Base-by-base conservation (phyloP, 2,113 vertebrate genomes). In the Chaetops frenatus region DNA sequence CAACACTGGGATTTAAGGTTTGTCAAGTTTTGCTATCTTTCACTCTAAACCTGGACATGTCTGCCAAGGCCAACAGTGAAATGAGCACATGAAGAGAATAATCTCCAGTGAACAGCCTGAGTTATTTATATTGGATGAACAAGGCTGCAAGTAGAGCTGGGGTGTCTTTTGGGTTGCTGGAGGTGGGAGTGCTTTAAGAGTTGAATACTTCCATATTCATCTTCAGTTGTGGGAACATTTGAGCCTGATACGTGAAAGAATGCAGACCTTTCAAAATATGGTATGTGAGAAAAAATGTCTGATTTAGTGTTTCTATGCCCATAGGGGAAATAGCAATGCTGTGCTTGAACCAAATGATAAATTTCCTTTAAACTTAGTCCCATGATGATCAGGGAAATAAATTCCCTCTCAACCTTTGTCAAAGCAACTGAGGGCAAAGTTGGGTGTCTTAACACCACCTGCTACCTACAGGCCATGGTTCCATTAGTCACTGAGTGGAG, bases 301-400 rank as follows among this genome's bases (percentile, higher is more conserved):
- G 92, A 96, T 97, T 96, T 95, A 96, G 77, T 90, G 84, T 94
- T 96, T 94, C 93, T 81, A 92, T 96, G 96, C 94, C 93, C 87
- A 83, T 25, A 44, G 89, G 92, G 86, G 85, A 95, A 97, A 96
- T 74, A 94, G 87, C 86, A 95, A 85, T 66, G 79, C 77, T 94
- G 72, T 79, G 80, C 77, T 90, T 77, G 47, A 95, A 81, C 28
- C 60, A 93, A 94, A 89, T 86, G 62, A 96, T 92, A 91, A 44
- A 85, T 94, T 95, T 69, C 73, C 94, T 88, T 95, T 70, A 62
- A 84, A 71, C 29, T 58, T n/a, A 70, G 72, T 90, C 57, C 22
- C 71, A 65, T 82, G 81, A 91, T 87, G 47, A 79, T 66, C 44
- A 56, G 86, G 69, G 89, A 87, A 94, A 96, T 82, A 74, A 90